A percentile compares a stretch with the other conserved stretches of the same genome.
Evolutionary conservation across 2,797 vertebrate genomes (phyloP).

Genomic region (Enteromius argenteus): DNA sequence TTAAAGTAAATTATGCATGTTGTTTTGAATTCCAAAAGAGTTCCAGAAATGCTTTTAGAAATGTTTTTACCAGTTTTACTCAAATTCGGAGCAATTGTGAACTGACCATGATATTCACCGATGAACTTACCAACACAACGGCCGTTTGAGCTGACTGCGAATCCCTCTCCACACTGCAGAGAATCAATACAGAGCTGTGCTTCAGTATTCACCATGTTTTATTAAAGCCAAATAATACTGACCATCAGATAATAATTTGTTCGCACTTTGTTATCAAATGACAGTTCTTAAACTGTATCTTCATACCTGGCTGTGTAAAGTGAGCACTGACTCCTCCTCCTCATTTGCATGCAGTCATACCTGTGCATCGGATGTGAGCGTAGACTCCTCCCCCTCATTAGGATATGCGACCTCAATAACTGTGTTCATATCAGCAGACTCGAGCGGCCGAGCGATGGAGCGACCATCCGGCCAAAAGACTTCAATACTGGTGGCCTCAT

Average conservation of each 20-base stretch:
- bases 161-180: constrained; percentile 86
- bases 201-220: not conserved
- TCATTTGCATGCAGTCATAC: constrained; percentile 66
- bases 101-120: not conserved
- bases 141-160: constrained; percentile 82
- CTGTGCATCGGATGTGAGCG: constrained; percentile 74
- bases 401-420: constrained; percentile 87
- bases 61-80: not conserved
- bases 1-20: not conserved
- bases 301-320: not conserved
- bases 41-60: not conserved
- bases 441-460: constrained; percentile 72
- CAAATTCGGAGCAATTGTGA: not conserved
- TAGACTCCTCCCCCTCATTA: constrained; percentile 57
- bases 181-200: not conserved
- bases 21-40: not conserved
- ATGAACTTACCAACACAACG: constrained; percentile 82
- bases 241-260: not conserved
- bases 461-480: constrained; percentile 88
- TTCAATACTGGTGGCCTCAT: constrained; percentile 85
- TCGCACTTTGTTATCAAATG: not conserved
- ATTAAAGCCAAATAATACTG: not conserved
- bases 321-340: constrained; percentile 4
- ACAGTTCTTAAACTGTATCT: not conserved
- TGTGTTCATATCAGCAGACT: constrained; percentile 83